Evolutionary conservation across 2,888 invertebrate genomes (phyloP).

Genomic region (Dinocampus coccinellae): DNA sequence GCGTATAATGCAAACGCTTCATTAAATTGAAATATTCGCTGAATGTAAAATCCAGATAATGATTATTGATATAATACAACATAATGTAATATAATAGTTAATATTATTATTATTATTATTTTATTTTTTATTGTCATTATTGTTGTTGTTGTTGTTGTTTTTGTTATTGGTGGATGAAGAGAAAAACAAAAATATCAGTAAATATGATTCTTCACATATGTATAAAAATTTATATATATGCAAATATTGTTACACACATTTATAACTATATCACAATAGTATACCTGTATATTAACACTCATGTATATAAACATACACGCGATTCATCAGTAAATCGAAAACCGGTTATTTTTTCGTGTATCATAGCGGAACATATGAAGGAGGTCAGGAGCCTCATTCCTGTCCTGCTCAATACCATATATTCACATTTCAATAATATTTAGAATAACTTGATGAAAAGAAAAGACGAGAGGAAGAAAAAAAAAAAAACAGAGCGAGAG

Average conservation of each 20-base stretch:
- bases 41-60: too few species aligned
- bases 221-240: too few species aligned
- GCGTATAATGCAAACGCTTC: background rate
- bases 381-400: constrained; percentile 25
- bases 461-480: background rate
- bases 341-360: constrained; percentile 17
- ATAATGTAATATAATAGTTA: too few species aligned
- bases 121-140: too few species aligned
- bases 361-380: background rate
- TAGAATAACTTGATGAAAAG: background rate
- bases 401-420: constrained; percentile 15
- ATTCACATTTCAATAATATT: background rate
- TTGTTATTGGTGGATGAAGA: too few species aligned
- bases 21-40: too few species aligned
- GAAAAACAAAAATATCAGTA: too few species aligned
- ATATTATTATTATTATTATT: too few species aligned
- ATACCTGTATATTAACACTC: background rate
- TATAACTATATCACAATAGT: background rate
- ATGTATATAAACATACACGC: constrained; percentile 2
- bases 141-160: too few species aligned
- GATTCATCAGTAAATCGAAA: background rate
- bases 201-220: too few species aligned
- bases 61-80: too few species aligned
- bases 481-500: too few species aligned
- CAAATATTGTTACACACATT: background rate